Conservation (phyloP, 92 coral and sea anemone genomes). For the Blastomussa wellsi region DNA sequence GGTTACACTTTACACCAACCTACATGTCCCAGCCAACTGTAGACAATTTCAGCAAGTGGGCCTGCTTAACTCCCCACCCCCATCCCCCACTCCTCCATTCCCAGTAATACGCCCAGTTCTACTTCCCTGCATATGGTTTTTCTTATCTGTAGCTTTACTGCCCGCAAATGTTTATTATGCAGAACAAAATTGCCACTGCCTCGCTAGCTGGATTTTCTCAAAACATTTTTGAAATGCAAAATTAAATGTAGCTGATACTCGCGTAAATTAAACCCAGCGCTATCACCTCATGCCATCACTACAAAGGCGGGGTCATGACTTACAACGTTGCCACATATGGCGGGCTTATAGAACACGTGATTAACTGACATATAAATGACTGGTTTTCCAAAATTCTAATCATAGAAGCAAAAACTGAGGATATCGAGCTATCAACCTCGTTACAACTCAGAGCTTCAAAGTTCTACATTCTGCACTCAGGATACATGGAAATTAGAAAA, state of each 20-base stretch:
- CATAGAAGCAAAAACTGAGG: neutral
- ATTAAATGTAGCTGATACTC: neutral
- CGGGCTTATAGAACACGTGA: slow-evolving; percentile 2
- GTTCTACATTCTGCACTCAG: neutral
- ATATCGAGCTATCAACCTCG: neutral
- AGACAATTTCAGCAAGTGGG: neutral
- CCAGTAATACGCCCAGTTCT: neutral
- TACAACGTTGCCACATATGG: neutral
- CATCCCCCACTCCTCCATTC: neutral
- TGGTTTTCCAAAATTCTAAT: neutral
- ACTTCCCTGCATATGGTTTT: neutral
- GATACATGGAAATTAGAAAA: neutral
- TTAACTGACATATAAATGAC: neutral
- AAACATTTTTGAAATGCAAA: neutral
- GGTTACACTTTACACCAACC: neutral
- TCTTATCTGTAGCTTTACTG: neutral
- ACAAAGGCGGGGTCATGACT: neutral
- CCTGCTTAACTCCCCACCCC: no score
- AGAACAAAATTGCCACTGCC: neutral
- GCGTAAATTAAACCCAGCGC: neutral
- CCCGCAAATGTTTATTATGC: neutral
- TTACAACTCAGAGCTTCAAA: neutral
- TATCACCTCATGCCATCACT: neutral
- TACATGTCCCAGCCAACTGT: neutral
- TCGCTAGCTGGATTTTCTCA: neutral